phyloP scores from a whole-genome alignment of 2,113 vertebrate species.

The Gulo gulo region DNA sequence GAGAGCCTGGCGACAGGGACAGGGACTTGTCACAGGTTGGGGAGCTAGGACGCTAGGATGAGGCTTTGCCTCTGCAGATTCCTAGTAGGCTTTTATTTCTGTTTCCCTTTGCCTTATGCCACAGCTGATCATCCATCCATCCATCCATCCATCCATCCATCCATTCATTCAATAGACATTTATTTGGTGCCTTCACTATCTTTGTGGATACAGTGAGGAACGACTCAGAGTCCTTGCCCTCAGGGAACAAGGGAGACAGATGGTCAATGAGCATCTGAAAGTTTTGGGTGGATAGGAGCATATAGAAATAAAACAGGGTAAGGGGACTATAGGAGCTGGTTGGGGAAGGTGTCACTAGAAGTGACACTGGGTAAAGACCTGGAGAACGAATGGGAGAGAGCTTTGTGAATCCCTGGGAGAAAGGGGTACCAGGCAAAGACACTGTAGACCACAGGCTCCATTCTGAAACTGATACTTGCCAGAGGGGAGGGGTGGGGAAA shows the following conservation, averaged over 20 bases:
- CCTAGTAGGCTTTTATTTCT: not conserved
- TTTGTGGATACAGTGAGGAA: not conserved
- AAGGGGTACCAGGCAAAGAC: not conserved
- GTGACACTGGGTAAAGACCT: not conserved
- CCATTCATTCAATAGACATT: not conserved
- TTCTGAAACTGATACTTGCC: not conserved
- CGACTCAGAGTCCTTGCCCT: not conserved
- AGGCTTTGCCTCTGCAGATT: not conserved
- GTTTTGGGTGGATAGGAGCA: not conserved
- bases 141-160: not conserved
- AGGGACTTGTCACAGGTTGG: not conserved
- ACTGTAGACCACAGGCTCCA: fast-evolving
- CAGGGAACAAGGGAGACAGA: not conserved
- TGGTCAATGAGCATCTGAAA: not conserved
- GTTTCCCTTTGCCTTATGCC: not conserved
- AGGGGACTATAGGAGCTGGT: not conserved
- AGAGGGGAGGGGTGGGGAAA: not conserved
- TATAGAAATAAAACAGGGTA: not conserved
- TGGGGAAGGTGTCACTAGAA: not conserved
- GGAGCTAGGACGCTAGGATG: not conserved
- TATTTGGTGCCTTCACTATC: not conserved
- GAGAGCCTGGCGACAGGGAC: not conserved
- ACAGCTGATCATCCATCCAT: not conserved
- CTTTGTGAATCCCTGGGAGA: not conserved
- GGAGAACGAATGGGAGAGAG: not conserved